phyloP scores from a whole-genome alignment of 2,888 invertebrate genomes.

The Melinopterus prodromus region DNA sequence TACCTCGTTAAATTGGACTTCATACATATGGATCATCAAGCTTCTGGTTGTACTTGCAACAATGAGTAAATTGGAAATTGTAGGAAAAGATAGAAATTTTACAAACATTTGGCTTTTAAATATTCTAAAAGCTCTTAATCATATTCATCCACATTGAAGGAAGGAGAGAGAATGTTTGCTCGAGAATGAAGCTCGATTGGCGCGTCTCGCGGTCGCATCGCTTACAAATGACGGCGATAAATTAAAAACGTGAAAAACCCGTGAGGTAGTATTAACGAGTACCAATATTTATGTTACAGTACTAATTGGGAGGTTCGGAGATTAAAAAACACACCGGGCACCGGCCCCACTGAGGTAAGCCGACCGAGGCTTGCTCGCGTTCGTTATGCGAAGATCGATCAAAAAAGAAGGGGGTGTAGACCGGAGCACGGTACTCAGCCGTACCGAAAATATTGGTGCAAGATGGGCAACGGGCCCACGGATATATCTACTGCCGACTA shows the following conservation, averaged over 20 bases:
- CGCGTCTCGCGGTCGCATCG: constrained; percentile 21
- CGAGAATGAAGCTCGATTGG: background rate
- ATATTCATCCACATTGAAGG: too few relatives aligned
- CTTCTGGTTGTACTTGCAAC: too few relatives aligned
- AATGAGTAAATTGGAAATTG: too few relatives aligned
- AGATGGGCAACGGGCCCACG: constrained; percentile 14
- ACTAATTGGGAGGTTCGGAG: constrained; percentile 33
- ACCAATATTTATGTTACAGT: constrained; percentile 39
- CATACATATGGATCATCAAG: too few relatives aligned
- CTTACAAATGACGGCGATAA: constrained; percentile 33
- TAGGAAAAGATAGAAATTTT: too few relatives aligned
- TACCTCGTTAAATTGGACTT: too few relatives aligned
- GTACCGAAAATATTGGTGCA: background rate
- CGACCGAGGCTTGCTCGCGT: constrained; percentile 15
- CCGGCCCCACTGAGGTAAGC: constrained; percentile 5
- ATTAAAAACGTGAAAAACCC: constrained; percentile 33
- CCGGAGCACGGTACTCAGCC: background rate
- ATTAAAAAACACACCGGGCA: constrained; percentile 24
- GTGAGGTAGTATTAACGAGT: constrained; percentile 36
- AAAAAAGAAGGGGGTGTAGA: constrained; percentile 21
- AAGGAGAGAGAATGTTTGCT: too few relatives aligned
- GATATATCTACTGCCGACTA: constrained; percentile 10
- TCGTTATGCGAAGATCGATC: constrained; percentile 23
- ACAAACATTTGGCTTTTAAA: too few relatives aligned
- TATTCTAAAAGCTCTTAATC: too few relatives aligned